These are phyloP conservation scores for Hanleya hanleyi DNA, from an alignment of 2,888 invertebrate species.

Conservation along the genomic window DNA sequence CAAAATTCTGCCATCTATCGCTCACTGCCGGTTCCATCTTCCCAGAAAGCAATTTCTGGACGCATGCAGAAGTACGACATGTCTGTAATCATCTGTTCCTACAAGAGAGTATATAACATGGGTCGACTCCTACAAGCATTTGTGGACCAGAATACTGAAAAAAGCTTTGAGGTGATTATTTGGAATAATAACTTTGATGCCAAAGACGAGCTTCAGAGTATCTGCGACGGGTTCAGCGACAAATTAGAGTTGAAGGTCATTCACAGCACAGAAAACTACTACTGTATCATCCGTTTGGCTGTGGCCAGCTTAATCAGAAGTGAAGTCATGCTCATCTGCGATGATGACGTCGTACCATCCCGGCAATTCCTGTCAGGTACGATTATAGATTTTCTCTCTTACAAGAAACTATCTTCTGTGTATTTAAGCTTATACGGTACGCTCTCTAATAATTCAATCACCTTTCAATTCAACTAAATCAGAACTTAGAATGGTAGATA, in stretches of 20 bases:
- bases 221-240: slow-evolving; percentile 2
- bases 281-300: slow-evolving; percentile 1
- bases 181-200: slow-evolving; percentile 8
- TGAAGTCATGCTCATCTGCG: slow-evolving; percentile 5
- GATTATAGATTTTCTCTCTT: too few relatives aligned
- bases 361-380: neutral
- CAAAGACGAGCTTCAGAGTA: neutral
- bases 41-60: neutral
- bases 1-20: slow-evolving; percentile 2
- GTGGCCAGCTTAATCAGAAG: neutral
- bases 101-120: slow-evolving; percentile 10
- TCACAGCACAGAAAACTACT: slow-evolving; percentile 12
- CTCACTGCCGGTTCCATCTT: neutral
- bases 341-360: slow-evolving; percentile 4
- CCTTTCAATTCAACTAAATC: too few relatives aligned
- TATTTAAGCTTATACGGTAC: too few relatives aligned
- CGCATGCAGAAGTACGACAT: neutral
- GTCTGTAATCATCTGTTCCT: slow-evolving; percentile 4
- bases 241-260: slow-evolving; percentile 1
- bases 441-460: too few relatives aligned
- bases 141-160: slow-evolving; percentile 1
- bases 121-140: neutral
- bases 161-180: neutral
- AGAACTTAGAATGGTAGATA: too few relatives aligned
- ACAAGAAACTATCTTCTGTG: too few relatives aligned